A percentile compares a stretch with the other conserved stretches of the same genome.
Evolutionary conservation across 2,797 vertebrate species (phyloP).

Genomic region (Enoplosus armatus): DNA sequence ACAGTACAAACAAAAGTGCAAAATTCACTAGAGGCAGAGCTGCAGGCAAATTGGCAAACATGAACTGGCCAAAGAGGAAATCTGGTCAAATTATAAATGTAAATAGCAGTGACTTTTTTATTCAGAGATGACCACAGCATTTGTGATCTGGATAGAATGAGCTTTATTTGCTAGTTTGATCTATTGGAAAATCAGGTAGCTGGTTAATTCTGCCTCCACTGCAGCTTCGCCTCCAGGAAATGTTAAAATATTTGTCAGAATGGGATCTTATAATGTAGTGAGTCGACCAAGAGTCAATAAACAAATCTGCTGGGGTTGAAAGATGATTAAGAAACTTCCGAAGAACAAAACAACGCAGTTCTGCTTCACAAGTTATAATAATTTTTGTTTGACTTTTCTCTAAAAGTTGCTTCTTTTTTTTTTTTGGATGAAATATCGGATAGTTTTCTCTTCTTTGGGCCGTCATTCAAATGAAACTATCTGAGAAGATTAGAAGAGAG

Average conservation of each 20-base stretch:
- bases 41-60: conserved; percentile 14
- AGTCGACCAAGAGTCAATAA: not conserved
- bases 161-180: conserved; percentile 32
- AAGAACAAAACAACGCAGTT: conserved; percentile 3
- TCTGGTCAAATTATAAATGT: conserved; percentile 37
- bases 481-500: not conserved
- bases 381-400: not conserved
- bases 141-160: conserved; percentile 51
- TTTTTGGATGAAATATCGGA: not conserved
- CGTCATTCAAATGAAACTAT: not conserved
- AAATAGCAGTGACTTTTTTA: conserved; percentile 47
- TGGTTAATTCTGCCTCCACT: conserved; percentile 23
- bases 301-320: not conserved
- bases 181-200: not conserved
- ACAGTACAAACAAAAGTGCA: not conserved
- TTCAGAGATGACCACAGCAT: conserved; percentile 51
- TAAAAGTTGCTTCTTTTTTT: not conserved
- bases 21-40: conserved; percentile 9
- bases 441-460: not conserved
- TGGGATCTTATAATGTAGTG: not conserved
- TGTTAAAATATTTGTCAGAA: conserved; percentile 9
- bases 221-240: not conserved
- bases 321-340: not conserved
- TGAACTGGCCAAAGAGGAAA: conserved; percentile 24
- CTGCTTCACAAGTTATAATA: not conserved